These are phyloP conservation scores for Lucilia sericata DNA, from an alignment of 1,140 invertebrate species.

Conservation along the genomic window DNA sequence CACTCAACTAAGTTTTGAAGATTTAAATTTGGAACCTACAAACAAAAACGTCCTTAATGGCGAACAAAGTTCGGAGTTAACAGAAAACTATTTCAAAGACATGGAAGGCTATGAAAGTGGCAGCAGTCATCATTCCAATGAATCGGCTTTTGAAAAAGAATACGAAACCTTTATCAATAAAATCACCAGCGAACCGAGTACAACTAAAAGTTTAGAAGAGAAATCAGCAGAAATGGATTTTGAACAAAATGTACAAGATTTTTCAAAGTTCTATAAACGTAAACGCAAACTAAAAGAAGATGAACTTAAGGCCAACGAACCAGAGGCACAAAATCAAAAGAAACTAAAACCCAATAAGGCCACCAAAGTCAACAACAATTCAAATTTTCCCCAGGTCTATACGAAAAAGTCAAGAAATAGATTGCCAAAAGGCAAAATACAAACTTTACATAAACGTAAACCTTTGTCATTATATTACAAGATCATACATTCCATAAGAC, in stretches of 20 bases:
- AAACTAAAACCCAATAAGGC: not conserved
- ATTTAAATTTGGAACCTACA: conserved; percentile 10
- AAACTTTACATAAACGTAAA: not conserved
- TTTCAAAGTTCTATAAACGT: conserved; percentile 60
- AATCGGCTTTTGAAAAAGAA: conserved; percentile 61
- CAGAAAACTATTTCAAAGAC: not conserved
- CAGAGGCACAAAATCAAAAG: not conserved
- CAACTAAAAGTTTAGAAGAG: not conserved
- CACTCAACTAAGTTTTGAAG: not conserved
- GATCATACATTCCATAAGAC: conserved; percentile 11
- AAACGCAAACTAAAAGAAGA: conserved; percentile 55
- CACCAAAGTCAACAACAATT: not conserved
- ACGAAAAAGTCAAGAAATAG: conserved; percentile 36
- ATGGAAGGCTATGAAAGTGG: conserved; percentile 38
- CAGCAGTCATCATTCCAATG: conserved; percentile 60
- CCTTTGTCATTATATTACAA: conserved; percentile 32
- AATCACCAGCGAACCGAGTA: conserved; percentile 49
- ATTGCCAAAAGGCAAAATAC: not conserved
- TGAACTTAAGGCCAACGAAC: not conserved
- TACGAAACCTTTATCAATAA: conserved; percentile 63
- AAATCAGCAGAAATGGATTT: not conserved
- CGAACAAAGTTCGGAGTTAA: not conserved
- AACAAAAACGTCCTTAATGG: not conserved
- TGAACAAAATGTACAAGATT: conserved; percentile 42
- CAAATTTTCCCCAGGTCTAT: conserved; percentile 39